Percentiles rank a stretch among this genome's conserved stretches.
phyloP scores from a whole-genome alignment of 2,113 vertebrate species.

The Pseudopodoces humilis region DNA sequence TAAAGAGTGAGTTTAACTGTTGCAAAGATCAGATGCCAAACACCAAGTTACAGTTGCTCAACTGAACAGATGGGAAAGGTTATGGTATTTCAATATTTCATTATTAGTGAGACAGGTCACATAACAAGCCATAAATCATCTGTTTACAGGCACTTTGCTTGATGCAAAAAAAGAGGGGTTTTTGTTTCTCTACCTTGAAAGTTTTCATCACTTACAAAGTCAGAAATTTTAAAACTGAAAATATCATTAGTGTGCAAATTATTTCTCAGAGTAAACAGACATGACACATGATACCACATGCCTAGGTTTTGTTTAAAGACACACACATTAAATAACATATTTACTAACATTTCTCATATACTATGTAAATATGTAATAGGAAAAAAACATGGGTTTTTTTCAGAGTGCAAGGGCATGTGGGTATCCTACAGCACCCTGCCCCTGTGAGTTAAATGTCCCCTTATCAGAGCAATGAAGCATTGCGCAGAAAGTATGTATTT shows the following conservation, averaged over 20 bases:
- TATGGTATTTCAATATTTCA: conserved; percentile 33
- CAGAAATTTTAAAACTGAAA: conserved; percentile 6
- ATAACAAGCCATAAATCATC: conserved; percentile 40
- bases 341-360: not conserved
- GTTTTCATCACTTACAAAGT: not conserved
- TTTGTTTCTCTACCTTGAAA: not conserved
- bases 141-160: conserved; percentile 37
- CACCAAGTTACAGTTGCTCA: conserved; percentile 25
- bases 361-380: not conserved
- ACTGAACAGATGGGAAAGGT: conserved; percentile 58
- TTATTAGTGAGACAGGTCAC: conserved; percentile 37
- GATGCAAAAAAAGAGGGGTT: not conserved
- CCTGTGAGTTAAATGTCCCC: not conserved
- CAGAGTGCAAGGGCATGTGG: not conserved
- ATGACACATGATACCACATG: not conserved
- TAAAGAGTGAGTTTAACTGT: conserved; percentile 1
- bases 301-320: not conserved
- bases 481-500: not conserved
- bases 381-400: not conserved
- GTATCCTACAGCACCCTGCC: not conserved
- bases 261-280: not conserved
- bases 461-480: not conserved
- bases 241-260: conserved; percentile 15
- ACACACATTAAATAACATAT: not conserved
- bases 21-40: conserved; percentile 53